Evolutionary conservation across 2,797 vertebrate species (phyloP).

Genomic region (Enteromius thamalakanensis): DNA sequence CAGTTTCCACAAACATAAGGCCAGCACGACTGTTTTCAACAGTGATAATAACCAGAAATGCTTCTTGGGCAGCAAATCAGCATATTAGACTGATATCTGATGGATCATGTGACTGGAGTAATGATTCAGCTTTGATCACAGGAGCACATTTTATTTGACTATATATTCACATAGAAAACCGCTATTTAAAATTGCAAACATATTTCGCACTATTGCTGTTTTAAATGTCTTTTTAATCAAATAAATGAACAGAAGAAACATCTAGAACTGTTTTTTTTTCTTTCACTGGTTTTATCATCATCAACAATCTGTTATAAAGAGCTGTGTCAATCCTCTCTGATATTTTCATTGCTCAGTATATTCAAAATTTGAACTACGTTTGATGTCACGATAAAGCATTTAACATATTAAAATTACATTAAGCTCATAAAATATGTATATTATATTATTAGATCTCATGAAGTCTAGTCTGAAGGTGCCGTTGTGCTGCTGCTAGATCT

Average conservation of each 20-base stretch:
- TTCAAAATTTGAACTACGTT: no score
- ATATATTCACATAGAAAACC: not conserved
- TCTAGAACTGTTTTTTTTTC: no score
- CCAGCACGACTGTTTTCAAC: not conserved
- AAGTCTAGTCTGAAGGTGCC: not conserved
- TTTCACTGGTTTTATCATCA: not conserved
- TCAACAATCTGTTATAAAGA: no score
- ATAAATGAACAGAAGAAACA: not conserved
- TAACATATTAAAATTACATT: not conserved
- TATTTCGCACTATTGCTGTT: not conserved
- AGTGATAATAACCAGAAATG: not conserved
- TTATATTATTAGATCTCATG: no score
- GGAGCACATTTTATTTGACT: accelerated
- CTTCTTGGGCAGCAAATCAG: not conserved
- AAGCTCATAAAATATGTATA: not conserved
- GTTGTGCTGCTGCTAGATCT: not conserved
- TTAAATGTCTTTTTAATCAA: not conserved
- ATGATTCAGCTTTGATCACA: not conserved
- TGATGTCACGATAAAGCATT: not conserved
- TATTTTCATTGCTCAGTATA: not conserved
- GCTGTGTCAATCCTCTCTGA: not conserved
- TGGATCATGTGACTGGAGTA: not conserved
- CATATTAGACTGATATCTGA: not conserved
- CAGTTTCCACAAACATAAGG: not conserved
- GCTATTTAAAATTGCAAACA: not conserved